Evolutionary conservation across 2,888 invertebrate genomes (phyloP).

Genomic region (Chromoteleia sp.): DNA sequence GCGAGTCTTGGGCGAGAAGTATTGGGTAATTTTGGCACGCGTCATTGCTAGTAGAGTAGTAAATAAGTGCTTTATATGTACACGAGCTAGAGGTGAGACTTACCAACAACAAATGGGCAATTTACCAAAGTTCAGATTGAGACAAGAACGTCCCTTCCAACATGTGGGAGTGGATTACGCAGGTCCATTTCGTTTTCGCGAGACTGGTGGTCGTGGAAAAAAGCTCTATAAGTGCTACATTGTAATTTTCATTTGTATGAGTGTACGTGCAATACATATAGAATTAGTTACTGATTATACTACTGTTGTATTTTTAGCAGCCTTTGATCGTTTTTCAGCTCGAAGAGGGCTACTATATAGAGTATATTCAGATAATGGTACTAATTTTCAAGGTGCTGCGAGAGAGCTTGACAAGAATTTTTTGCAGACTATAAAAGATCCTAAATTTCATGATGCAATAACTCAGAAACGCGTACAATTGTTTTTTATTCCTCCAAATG

Average conservation of each 20-base stretch:
- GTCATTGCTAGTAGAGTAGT: no score
- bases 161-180: constrained; percentile 20
- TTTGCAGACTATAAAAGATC: no score
- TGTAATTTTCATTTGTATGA: constrained; percentile 25
- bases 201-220: constrained; percentile 7
- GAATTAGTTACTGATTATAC: constrained; percentile 23
- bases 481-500: constrained; percentile 48
- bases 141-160: not conserved
- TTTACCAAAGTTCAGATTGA: not conserved
- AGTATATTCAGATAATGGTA: constrained; percentile 22
- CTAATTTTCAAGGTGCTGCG: constrained; percentile 30
- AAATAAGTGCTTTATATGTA: no score
- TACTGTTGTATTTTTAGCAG: constrained; percentile 2
- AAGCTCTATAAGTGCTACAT: no score
- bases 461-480: constrained; percentile 6
- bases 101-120: no score
- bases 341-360: not conserved
- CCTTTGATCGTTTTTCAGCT: constrained; percentile 10
- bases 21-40: no score
- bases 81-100: no score
- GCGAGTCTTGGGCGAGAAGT: no score
- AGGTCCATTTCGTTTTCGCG: not conserved
- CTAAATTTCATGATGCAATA: no score
- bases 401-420: no score
- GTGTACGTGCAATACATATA: not conserved